Evolutionary conservation across 2,113 vertebrate species (phyloP).

Genomic region (mouse (Mus musculus)): GRCm39 chr16:72132001-72132500

Average conservation of each 20-base stretch:
- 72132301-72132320: background rate
- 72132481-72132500: conserved; percentile 53
- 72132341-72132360: background rate
- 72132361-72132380: background rate
- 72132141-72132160: background rate
- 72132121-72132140: background rate
- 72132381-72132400: background rate
- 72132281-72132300: background rate
- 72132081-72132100: background rate
- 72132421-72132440: background rate
- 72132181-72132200: background rate
- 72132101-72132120: background rate
- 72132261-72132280: background rate
- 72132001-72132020: background rate
- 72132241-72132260: background rate
- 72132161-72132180: background rate
- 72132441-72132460: conserved; percentile 36
- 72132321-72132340: background rate
- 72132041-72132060: background rate
- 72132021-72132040: background rate
- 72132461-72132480: conserved; percentile 58
- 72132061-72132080: background rate
- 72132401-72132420: background rate
- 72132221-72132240: background rate
- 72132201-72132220: background rate